A percentile compares a stretch with the other conserved stretches of the same genome.
phyloP scores from a whole-genome alignment of 2,113 vertebrate species.

The Nicator chloris region DNA sequence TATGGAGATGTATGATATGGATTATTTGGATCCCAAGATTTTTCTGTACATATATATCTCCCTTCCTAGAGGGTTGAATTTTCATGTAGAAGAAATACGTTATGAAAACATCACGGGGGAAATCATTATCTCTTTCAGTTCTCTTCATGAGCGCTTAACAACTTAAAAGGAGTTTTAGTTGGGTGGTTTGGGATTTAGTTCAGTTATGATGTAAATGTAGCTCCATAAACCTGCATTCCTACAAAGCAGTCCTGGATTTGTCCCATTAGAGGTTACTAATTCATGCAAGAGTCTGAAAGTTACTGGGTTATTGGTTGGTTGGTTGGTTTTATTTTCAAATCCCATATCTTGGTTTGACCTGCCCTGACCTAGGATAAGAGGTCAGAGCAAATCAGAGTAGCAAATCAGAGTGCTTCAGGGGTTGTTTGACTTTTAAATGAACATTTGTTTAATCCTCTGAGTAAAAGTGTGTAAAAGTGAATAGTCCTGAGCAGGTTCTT shows the following conservation, averaged over 20 bases:
- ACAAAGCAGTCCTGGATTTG: background rate
- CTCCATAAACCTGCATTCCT: background rate
- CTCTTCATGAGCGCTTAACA: background rate
- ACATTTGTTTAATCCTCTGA: constrained; percentile 39
- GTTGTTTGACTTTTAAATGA: constrained; percentile 54
- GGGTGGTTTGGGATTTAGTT: background rate
- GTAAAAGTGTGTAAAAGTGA: constrained; percentile 64
- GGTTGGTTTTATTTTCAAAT: background rate
- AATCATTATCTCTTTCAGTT: background rate
- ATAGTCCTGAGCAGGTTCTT: background rate
- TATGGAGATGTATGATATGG: background rate
- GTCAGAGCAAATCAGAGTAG: constrained; percentile 4
- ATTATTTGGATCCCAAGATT: background rate
- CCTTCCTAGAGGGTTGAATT: background rate
- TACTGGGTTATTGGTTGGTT: background rate
- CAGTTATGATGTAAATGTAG: background rate
- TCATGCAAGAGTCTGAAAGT: background rate
- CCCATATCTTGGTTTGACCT: constrained; percentile 31
- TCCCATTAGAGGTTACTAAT: background rate
- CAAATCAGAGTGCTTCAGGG: background rate
- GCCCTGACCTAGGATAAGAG: constrained; percentile 7
- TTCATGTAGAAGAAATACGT: background rate
- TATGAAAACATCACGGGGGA: background rate
- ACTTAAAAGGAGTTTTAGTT: background rate
- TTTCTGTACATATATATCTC: background rate